Evolutionary conservation across 2,888 invertebrate species (phyloP), one percentile per base, ranked within the genome.

Genomic region (Platycheirus albimanus): DNA sequence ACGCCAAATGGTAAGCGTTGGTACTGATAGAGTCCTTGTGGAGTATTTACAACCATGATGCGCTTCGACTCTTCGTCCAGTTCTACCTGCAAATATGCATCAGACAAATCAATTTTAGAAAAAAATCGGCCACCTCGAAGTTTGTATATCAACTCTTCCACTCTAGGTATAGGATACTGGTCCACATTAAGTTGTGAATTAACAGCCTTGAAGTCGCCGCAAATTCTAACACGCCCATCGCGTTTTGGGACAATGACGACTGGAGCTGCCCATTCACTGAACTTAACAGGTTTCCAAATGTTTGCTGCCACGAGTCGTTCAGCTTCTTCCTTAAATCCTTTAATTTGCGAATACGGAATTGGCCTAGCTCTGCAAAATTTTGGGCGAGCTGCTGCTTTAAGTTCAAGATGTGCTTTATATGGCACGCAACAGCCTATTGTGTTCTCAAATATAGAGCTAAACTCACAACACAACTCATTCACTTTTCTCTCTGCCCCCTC

Each of bases 191-290:
- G 56, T 33, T 33, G 30, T 33, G 30, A 33, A 33, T 33, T 33
- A 1, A 8, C 30, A 8, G 30, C 30, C 30, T 86, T 85, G 15
- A 84, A 86, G 49, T 86, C 85, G n/a, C 77, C 83, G 30, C 85
- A 86, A 15, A 85, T 86, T 41, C 87, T 71, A 10, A 88, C 75
- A 7, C 54, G 36, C 4, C 84, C 86, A 67, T 87, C 77, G 7
- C 83, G 75, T 63, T 88, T 89, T 28, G 86, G 67, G 11, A 88
- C 86, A 8, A 87, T 86, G 5, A 88, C 88, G 6, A 88, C 86
- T 3, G 88, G 88, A n/a, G 88, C 88, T 11, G 86, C 87, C 87
- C 88, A 88, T n/a, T 77, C 13, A 84, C 89, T 85, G 87, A 87
- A 61, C 71, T 61, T 85, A 5, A 74, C 33, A 11, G 79, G 78